A percentile compares a stretch with the other conserved stretches of the same genome.
Conservation (phyloP, 2,113 vertebrate species). For the Strix aluco region DNA sequence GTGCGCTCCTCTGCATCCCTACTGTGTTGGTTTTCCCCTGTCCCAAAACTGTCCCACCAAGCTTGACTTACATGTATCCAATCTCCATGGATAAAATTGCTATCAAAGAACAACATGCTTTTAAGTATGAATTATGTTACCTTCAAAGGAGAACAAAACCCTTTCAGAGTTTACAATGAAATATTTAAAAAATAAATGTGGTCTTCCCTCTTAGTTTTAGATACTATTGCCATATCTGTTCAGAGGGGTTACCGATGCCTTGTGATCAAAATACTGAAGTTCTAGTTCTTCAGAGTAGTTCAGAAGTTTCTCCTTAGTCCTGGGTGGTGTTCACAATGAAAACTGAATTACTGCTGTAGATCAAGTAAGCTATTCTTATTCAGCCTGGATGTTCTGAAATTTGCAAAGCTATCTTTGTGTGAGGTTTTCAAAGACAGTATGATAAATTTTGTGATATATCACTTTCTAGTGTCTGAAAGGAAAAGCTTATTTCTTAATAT, state of each 20-base stretch:
- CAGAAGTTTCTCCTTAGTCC: neutral
- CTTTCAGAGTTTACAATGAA: neutral
- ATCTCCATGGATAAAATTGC: neutral
- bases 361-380: neutral
- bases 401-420: neutral
- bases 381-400: neutral
- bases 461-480: neutral
- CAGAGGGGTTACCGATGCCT: neutral
- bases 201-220: neutral
- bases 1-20: neutral
- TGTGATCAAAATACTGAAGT: conserved; percentile 54
- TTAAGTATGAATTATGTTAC: neutral
- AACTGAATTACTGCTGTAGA: conserved; percentile 16
- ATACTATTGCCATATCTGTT: neutral
- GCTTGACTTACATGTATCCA: neutral
- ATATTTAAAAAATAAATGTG: neutral
- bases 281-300: conserved; percentile 43
- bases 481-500: conserved; percentile 28
- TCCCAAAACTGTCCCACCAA: neutral
- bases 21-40: neutral
- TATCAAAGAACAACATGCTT: neutral
- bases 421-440: neutral
- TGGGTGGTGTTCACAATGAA: neutral
- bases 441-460: neutral
- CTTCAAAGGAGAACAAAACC: neutral